phyloP scores from a whole-genome alignment of 2,113 vertebrate genomes.

The Collichthys lucidus region DNA sequence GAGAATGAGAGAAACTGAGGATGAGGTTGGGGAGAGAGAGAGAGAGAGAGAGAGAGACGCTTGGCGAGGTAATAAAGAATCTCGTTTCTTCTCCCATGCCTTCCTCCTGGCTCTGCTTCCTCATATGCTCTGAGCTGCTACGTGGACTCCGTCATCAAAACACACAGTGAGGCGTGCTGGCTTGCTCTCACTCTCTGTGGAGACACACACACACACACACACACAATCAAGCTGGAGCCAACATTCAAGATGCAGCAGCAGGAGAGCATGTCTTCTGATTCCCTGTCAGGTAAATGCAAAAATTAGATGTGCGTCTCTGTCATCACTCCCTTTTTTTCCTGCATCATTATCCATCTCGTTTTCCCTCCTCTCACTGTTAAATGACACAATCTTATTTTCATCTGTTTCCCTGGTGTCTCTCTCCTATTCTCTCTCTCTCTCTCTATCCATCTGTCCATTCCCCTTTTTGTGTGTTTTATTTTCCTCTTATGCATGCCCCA shows the following conservation, averaged over 20 bases:
- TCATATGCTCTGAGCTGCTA: slow-evolving; percentile 51
- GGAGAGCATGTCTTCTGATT: slow-evolving; percentile 69
- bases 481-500: background rate
- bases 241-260: slow-evolving; percentile 77
- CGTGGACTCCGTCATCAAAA: slow-evolving; percentile 65
- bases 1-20: slow-evolving; percentile 44
- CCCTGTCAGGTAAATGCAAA: slow-evolving; percentile 77
- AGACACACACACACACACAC: slow-evolving; percentile 30
- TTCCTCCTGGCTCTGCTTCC: slow-evolving; percentile 44
- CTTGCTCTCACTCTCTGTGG: slow-evolving; percentile 57
- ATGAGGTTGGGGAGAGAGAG: slow-evolving; percentile 29
- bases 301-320: slow-evolving; percentile 14
- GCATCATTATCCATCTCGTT: slow-evolving; percentile 34
- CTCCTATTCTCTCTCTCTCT: background rate
- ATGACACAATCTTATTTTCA: slow-evolving; percentile 24
- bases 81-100: slow-evolving; percentile 29
- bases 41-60: slow-evolving; percentile 44
- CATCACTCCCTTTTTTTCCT: slow-evolving; percentile 22
- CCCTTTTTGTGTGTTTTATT: slow-evolving; percentile 17
- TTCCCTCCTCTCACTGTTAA: slow-evolving; percentile 23
- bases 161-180: slow-evolving; percentile 66
- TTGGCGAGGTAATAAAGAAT: slow-evolving; percentile 41
- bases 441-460: slow-evolving; percentile 28
- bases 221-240: slow-evolving; percentile 58
- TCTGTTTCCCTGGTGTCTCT: slow-evolving; percentile 24